Evolutionary conservation across 2,797 vertebrate genomes (phyloP).

Genomic region (Aselliscus stoliczkanus): DNA sequence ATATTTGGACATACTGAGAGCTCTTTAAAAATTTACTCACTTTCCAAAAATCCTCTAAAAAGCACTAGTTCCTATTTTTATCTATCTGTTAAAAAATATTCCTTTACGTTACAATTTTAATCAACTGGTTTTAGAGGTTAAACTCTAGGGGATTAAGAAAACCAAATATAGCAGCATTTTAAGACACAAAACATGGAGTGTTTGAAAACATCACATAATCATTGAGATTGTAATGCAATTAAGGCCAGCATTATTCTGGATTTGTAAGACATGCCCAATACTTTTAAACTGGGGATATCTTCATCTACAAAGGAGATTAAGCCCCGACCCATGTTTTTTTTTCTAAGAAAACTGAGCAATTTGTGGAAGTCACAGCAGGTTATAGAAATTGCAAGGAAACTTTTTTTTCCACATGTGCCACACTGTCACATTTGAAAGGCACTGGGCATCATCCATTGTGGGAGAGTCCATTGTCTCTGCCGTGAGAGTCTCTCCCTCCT

Average conservation of each 20-base stretch:
- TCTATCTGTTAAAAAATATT: background rate
- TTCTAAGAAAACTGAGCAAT: background rate
- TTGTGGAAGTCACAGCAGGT: background rate
- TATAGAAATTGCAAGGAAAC: background rate
- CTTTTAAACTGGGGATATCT: background rate
- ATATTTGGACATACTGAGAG: conserved; percentile 58
- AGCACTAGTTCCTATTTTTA: conserved; percentile 30
- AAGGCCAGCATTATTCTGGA: background rate
- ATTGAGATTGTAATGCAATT: background rate
- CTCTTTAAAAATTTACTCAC: conserved; percentile 53
- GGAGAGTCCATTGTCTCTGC: background rate
- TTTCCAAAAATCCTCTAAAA: conserved; percentile 46
- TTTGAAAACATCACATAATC: background rate
- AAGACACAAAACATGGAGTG: background rate
- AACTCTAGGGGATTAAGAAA: background rate
- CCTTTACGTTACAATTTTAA: background rate
- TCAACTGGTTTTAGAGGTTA: conserved; percentile 9
- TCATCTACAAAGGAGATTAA: background rate
- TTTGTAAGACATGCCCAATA: background rate
- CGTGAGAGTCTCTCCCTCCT: background rate
- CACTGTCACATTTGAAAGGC: background rate
- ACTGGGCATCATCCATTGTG: background rate
- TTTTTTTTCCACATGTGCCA: background rate
- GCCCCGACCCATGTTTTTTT: background rate
- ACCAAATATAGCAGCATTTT: background rate